Conservation (phyloP, 2,888 invertebrate species). For the Hydraecia micacea region DNA sequence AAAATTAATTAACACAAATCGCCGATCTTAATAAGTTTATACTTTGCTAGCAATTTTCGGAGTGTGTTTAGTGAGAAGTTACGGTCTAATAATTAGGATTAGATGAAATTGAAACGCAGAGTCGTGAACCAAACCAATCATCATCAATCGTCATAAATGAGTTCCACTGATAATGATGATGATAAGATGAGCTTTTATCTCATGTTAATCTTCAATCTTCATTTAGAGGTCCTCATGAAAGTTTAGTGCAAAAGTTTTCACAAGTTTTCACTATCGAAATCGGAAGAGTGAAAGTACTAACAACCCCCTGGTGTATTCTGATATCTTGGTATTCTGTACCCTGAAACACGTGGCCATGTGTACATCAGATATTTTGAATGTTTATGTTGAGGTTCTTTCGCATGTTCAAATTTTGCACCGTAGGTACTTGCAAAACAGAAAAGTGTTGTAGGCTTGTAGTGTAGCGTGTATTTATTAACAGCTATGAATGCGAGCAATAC, state of each 20-base stretch:
- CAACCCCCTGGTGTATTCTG: constrained; percentile 2
- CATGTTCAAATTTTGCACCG: background rate
- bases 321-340: background rate
- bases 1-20: too few relatives aligned
- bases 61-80: too few relatives aligned
- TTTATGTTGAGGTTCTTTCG: background rate
- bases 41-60: too few relatives aligned
- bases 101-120: background rate
- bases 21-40: too few relatives aligned
- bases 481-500: background rate
- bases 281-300: constrained; percentile 6
- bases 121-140: background rate
- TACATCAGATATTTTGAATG: background rate
- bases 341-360: constrained; percentile 12
- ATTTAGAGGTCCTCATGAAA: background rate
- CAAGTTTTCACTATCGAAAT: background rate
- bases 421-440: background rate
- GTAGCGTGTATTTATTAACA: background rate
- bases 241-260: background rate
- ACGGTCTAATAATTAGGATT: background rate
- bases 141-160: too few relatives aligned
- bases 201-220: background rate
- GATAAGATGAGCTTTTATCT: background rate
- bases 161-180: background rate
- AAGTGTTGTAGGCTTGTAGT: background rate